Percentiles rank a stretch among this genome's conserved stretches.
phyloP scores from a whole-genome alignment of 1,140 invertebrate genomes.

The Octopus bimaculoides region DNA sequence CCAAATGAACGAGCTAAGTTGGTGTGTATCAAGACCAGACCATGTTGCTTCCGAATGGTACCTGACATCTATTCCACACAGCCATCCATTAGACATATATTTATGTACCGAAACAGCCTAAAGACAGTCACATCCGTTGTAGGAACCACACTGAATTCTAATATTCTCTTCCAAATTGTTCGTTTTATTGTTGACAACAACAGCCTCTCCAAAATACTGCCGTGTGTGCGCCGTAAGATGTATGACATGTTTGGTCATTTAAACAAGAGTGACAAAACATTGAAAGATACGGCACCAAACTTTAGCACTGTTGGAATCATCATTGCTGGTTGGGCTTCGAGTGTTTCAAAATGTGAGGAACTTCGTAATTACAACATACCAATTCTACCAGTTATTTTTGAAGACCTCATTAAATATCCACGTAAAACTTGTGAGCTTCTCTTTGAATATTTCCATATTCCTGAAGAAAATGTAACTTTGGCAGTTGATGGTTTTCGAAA shows the following conservation, averaged over 20 bases:
- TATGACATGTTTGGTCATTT: slow-evolving; percentile 37
- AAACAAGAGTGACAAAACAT: slow-evolving; percentile 33
- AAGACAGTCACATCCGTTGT: slow-evolving; percentile 44
- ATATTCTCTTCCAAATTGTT: slow-evolving; percentile 34
- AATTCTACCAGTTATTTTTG: slow-evolving; percentile 44
- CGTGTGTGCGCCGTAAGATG: slow-evolving; percentile 37
- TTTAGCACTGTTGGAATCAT: slow-evolving; percentile 38
- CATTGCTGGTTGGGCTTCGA: slow-evolving; percentile 43
- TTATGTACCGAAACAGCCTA: slow-evolving; percentile 48
- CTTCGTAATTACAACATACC: slow-evolving; percentile 36
- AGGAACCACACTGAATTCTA: slow-evolving; percentile 27
- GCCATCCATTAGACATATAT: slow-evolving; percentile 43
- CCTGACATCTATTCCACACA: slow-evolving; percentile 38
- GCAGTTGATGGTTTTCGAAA: slow-evolving; percentile 43
- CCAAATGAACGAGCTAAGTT: slow-evolving; percentile 43
- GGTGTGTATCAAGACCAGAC: slow-evolving; percentile 43
- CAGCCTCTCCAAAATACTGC: slow-evolving; percentile 39
- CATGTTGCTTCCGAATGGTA: slow-evolving; percentile 38
- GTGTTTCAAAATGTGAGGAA: slow-evolving; percentile 36
- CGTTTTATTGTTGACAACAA: slow-evolving; percentile 41
- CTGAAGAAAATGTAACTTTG: slow-evolving; percentile 33
- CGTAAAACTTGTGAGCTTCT: slow-evolving; percentile 32
- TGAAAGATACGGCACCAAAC: slow-evolving; percentile 19
- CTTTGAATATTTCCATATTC: slow-evolving; percentile 40
- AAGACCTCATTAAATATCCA: slow-evolving; percentile 48